These are phyloP conservation scores for Mya arenaria DNA, from an alignment of 1,140 invertebrate species.

Conservation along the genomic window DNA sequence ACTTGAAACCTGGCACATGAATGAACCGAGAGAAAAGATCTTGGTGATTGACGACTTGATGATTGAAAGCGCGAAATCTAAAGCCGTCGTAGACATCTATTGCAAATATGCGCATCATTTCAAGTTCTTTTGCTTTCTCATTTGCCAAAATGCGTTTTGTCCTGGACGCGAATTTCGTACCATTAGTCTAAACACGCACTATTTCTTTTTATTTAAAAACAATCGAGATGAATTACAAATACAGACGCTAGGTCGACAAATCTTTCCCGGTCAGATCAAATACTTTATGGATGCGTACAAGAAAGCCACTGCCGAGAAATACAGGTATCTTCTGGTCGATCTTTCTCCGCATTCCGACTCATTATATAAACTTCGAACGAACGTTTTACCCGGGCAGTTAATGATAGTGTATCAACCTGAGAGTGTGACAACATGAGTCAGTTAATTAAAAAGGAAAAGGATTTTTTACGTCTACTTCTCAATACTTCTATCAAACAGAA, in stretches of 20 bases:
- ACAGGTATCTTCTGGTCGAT: not conserved
- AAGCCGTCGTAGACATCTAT: constrained; percentile 12
- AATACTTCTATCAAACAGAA: not conserved
- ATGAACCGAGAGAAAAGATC: constrained; percentile 30
- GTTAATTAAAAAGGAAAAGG: too few species aligned
- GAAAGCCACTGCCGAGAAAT: constrained; percentile 16
- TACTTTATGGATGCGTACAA: constrained; percentile 22
- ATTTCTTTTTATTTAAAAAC: constrained; percentile 14
- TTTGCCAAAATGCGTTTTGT: constrained; percentile 32
- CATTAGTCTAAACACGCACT: constrained; percentile 11
- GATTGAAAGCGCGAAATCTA: constrained; percentile 24
- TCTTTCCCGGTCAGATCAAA: constrained; percentile 4
- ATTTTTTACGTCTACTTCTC: not conserved
- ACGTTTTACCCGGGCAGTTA: constrained; percentile 39
- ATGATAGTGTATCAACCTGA: constrained; percentile 27
- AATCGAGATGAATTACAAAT: not conserved
- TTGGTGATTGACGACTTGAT: constrained; percentile 25
- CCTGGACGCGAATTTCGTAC: constrained; percentile 16
- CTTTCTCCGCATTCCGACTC: constrained; percentile 23
- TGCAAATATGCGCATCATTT: constrained; percentile 8
- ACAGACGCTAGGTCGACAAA: constrained; percentile 8
- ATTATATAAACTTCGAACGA: not conserved
- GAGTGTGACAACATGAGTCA: too few species aligned
- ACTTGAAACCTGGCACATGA: constrained; percentile 19
- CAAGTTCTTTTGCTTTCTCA: constrained; percentile 11